Percentiles rank a stretch among this genome's conserved stretches.
Conservation (phyloP, 2,797 vertebrate genomes). For the Sphaeramia orbicularis region DNA sequence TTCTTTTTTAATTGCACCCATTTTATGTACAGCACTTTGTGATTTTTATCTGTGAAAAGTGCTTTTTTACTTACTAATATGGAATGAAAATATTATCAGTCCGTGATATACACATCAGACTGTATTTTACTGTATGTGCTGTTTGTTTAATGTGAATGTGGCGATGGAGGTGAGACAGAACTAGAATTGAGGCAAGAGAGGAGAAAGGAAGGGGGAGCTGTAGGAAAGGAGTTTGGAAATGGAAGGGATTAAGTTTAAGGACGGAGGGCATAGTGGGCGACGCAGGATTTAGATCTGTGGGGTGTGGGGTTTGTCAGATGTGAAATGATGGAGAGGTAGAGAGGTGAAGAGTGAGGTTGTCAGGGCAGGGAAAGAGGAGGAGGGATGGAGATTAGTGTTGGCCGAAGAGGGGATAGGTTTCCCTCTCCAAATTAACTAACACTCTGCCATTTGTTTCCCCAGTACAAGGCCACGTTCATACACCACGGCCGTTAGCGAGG, state of each 20-base stretch:
- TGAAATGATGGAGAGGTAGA: constrained; percentile 56
- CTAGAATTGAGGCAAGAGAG: constrained; percentile 31
- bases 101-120: constrained; percentile 25
- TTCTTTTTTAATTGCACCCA: no score
- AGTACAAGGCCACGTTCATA: constrained; percentile 85
- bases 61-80: no score
- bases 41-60: no score
- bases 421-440: constrained; percentile 76
- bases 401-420: constrained; percentile 63
- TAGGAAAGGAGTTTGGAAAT: constrained; percentile 4
- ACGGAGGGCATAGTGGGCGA: constrained; percentile 8
- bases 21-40: no score
- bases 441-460: constrained; percentile 82
- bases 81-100: no score
- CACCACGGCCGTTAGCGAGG: constrained; percentile 48
- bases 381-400: constrained; percentile 50
- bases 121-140: constrained; percentile 35
- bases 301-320: background rate
- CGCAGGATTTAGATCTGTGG: constrained; percentile 17
- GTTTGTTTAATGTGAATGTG: constrained; percentile 48
- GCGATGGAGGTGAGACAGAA: constrained; percentile 26
- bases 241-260: constrained; percentile 34
- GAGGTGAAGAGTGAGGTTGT: constrained; percentile 63
- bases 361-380: constrained; percentile 38
- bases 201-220: background rate